These are phyloP conservation scores for Heterocephalus glaber DNA, from an alignment of 2,113 vertebrate genomes.

Conservation along the genomic window DNA sequence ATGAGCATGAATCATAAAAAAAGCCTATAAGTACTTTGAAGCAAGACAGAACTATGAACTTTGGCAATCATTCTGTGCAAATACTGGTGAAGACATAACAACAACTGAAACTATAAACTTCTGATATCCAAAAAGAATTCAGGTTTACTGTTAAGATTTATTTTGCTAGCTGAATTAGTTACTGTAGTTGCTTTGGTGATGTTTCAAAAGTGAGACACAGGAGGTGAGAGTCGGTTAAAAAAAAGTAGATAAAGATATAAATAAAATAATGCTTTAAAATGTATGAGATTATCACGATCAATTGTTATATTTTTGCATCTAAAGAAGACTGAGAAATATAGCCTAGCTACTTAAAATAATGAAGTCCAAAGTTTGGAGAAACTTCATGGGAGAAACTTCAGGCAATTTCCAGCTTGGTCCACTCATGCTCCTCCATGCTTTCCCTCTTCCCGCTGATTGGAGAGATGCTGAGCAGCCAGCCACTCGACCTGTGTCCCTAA, in stretches of 20 bases:
- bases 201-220: neutral
- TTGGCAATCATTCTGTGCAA: slow-evolving; percentile 22
- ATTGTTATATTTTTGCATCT: neutral
- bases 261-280: slow-evolving; percentile 3
- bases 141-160: neutral
- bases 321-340: neutral
- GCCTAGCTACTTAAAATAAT: neutral
- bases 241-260: neutral
- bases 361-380: neutral
- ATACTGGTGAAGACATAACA: neutral
- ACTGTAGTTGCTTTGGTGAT: neutral
- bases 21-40: neutral
- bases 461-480: neutral
- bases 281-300: neutral
- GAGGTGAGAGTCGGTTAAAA: neutral
- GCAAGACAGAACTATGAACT: neutral
- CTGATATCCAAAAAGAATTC: neutral
- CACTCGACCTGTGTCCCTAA: neutral
- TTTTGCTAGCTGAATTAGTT: neutral
- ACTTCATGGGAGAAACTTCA: neutral
- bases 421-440: neutral
- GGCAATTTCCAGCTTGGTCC: neutral
- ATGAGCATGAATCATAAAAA: neutral
- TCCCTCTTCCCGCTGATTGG: neutral
- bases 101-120: neutral